A percentile compares a stretch with the other conserved stretches of the same genome.
Conservation (phyloP, 2,113 vertebrate genomes). For the Rhea pennata region DNA sequence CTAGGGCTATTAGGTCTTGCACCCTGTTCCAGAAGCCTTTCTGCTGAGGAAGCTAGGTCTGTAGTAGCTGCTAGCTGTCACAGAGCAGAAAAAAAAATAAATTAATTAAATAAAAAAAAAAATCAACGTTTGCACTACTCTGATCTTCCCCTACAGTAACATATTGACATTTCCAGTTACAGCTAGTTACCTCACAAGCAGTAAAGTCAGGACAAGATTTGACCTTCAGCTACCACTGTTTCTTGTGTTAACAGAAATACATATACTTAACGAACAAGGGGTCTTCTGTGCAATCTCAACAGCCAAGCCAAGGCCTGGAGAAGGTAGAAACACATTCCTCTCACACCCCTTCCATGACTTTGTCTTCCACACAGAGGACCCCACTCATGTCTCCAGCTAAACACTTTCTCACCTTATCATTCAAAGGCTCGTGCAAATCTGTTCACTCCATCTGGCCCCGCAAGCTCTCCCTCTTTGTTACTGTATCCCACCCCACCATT, state of each 20-base stretch:
- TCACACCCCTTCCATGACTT: neutral
- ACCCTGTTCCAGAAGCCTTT: neutral
- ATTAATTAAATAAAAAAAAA: neutral
- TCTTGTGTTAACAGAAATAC: neutral
- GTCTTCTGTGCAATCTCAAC: neutral
- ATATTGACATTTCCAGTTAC: neutral
- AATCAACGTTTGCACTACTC: neutral
- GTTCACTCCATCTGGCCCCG: neutral
- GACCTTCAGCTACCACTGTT: neutral
- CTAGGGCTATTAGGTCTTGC: neutral
- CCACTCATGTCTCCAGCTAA: neutral
- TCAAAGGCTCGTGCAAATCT: neutral
- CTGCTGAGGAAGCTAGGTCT: neutral
- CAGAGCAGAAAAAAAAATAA: neutral
- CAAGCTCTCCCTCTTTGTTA: neutral
- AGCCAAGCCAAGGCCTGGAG: neutral
- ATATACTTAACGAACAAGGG: fast-evolving
- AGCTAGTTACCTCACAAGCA: slow-evolving; percentile 27
- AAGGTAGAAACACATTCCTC: neutral
- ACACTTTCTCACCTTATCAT: neutral
- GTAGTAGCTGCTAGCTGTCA: neutral
- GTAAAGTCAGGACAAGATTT: neutral
- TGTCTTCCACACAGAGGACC: neutral
- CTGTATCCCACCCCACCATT: neutral
- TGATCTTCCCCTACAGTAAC: neutral